phyloP scores from a whole-genome alignment of 2,888 invertebrate genomes.

The Linnaemya vulpina region DNA sequence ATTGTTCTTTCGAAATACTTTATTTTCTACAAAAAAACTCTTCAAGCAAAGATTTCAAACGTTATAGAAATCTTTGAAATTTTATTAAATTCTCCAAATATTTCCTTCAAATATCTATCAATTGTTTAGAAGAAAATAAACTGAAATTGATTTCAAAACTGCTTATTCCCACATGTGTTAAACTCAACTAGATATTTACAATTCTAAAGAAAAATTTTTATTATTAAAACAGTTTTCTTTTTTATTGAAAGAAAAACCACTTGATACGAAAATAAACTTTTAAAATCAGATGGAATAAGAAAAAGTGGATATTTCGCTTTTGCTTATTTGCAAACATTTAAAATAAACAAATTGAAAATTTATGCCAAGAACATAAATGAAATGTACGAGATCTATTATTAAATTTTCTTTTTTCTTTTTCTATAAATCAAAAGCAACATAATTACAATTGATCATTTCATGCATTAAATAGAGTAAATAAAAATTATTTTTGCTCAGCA shows the following conservation, averaged over 20 bases:
- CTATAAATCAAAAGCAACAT: neutral
- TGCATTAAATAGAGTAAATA: constrained; percentile 37
- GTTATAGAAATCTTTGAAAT: neutral
- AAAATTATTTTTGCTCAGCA: constrained; percentile 21
- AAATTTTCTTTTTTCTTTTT: neutral
- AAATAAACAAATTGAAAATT: constrained; percentile 1
- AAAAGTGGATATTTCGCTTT: neutral
- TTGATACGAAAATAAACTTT: constrained; percentile 17
- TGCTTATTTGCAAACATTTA: neutral
- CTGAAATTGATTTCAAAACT: neutral
- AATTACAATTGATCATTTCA: constrained; percentile 35
- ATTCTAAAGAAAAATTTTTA: constrained; percentile 7
- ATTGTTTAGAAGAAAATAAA: neutral
- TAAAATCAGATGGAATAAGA: neutral
- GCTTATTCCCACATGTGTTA: neutral
- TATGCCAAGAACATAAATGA: neutral
- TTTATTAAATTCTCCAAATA: neutral
- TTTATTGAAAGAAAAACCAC: constrained; percentile 12
- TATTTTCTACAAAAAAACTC: neutral
- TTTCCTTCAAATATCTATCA: neutral
- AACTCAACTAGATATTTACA: neutral
- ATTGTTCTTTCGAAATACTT: neutral
- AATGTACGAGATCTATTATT: too few species aligned
- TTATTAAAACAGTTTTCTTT: neutral
- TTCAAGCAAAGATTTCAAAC: neutral